Conservation (phyloP, 2,113 vertebrate species). For the Corythornis cristatus region DNA sequence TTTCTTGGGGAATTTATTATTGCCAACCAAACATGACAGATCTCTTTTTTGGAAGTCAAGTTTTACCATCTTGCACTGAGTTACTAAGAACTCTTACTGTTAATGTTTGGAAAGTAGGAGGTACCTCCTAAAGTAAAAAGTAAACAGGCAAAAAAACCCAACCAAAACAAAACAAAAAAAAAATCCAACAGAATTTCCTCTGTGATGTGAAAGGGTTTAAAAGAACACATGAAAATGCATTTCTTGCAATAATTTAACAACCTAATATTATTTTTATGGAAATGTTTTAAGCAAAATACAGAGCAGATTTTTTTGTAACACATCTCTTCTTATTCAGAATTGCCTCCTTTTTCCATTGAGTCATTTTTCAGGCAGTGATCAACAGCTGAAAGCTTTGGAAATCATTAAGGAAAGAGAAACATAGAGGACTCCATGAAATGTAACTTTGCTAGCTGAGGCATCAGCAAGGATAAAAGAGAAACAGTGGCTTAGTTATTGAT, state of each 20-base stretch:
- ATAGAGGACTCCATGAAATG: conserved; percentile 2
- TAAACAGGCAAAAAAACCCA: background rate
- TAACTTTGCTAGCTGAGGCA: conserved; percentile 44
- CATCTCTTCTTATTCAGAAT: conserved; percentile 3
- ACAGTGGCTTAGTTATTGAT: conserved; percentile 37
- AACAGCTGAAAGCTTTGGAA: conserved; percentile 43
- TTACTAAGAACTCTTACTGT: background rate
- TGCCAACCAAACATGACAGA: background rate
- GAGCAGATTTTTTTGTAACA: background rate
- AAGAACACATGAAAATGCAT: background rate
- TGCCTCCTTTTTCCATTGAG: conserved; percentile 31
- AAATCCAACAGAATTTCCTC: background rate
- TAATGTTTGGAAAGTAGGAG: background rate
- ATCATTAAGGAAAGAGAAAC: conserved; percentile 44
- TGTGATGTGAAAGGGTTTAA: background rate
- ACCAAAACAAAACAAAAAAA: too few relatives aligned
- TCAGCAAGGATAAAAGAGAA: conserved; percentile 19
- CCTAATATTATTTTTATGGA: background rate
- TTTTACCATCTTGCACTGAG: background rate
- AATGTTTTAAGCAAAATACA: conserved; percentile 13
- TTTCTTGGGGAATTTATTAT: background rate
- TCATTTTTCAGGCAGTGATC: conserved; percentile 43
- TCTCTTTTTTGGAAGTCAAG: background rate
- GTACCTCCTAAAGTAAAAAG: background rate
- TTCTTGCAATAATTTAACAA: background rate